phyloP scores from a whole-genome alignment of 2,113 vertebrate species.

The Gymnogyps californianus region DNA sequence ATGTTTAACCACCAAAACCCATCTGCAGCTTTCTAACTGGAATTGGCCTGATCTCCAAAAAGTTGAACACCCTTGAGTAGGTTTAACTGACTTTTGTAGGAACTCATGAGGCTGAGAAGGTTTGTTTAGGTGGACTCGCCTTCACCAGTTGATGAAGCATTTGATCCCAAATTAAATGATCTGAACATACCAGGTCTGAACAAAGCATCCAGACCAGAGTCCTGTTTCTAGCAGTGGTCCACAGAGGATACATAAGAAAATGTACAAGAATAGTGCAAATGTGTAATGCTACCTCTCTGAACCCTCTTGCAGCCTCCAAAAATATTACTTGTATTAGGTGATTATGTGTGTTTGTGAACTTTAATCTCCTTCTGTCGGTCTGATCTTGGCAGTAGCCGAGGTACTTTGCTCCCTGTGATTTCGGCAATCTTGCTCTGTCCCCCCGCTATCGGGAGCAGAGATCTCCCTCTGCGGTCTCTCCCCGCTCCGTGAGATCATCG shows the following conservation, averaged over 20 bases:
- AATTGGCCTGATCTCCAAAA: neutral
- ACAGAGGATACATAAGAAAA: neutral
- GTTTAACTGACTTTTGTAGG: neutral
- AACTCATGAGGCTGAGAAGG: fast-evolving
- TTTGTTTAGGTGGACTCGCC: neutral
- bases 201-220: neutral
- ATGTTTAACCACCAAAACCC: neutral
- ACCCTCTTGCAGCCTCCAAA: neutral
- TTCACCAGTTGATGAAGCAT: neutral
- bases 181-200: neutral
- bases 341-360: neutral
- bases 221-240: neutral
- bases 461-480: neutral
- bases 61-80: neutral
- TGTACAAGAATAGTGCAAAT: neutral
- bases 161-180: neutral
- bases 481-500: slow-evolving; percentile 13
- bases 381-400: neutral
- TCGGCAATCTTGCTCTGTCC: neutral
- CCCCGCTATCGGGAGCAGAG: neutral
- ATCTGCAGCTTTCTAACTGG: neutral
- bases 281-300: neutral
- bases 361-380: neutral
- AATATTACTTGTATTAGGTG: neutral
- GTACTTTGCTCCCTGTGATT: neutral